Percentiles rank a stretch among this genome's conserved stretches.
Conservation (phyloP, 2,797 vertebrate genomes). For the Cichlasoma orientale region DNA sequence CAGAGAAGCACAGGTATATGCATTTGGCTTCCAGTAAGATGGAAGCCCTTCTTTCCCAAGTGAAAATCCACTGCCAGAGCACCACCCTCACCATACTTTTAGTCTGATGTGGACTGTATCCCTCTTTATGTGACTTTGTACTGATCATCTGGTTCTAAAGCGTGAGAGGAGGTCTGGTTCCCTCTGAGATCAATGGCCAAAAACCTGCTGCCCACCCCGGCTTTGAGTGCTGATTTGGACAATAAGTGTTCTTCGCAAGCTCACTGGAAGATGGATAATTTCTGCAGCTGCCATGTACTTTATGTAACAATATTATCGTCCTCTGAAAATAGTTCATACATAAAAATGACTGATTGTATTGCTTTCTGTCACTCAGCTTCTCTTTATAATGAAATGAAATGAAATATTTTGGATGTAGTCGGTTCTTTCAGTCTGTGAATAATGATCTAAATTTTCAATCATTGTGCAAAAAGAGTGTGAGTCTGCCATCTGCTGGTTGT, state of each 20-base stretch:
- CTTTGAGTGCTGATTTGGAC: not conserved
- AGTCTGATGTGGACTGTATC: no score
- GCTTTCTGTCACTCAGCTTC: not conserved
- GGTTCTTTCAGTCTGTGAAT: not conserved
- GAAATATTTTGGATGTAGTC: not conserved
- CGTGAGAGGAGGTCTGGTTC: no score
- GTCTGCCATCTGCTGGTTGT: slow-evolving; percentile 41
- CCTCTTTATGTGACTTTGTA: no score
- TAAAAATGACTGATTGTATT: not conserved
- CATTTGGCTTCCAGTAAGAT: no score
- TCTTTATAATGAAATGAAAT: not conserved
- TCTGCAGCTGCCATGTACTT: not conserved
- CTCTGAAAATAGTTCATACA: slow-evolving; percentile 1
- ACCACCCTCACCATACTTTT: no score
- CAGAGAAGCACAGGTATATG: no score
- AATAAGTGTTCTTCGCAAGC: not conserved
- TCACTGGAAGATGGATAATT: not conserved
- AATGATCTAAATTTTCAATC: not conserved
- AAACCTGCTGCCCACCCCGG: no score
- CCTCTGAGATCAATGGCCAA: no score
- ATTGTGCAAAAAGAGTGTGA: not conserved
- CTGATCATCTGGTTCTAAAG: no score
- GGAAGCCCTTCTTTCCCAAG: no score
- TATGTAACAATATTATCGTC: not conserved
- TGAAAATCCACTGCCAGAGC: no score